Base-by-base conservation (phyloP, 2,113 vertebrate species). In the Pedionomus torquatus region DNA sequence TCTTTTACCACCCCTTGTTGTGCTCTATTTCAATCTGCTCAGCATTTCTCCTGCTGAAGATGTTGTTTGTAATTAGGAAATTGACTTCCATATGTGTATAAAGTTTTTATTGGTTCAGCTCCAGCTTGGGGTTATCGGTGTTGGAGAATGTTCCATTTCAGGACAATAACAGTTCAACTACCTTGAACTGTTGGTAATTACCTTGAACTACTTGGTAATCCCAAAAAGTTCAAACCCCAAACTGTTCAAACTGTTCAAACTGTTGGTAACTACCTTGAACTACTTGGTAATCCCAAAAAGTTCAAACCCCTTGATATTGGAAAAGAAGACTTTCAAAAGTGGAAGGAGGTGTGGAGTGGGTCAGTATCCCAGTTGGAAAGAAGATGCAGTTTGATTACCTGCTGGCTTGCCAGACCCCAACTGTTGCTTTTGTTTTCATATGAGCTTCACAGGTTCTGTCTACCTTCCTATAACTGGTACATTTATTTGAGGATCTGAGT, bases 51-150 rank as follows among this genome's bases (percentile, higher is more conserved):
- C 48, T 83, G n/a, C 20, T 86, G 58, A 72, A 92, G 37, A 20
- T 79, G 24, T 80, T 80, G 25, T 63, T 84, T 84, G 17, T 87
- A 69, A 52, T n/a, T 87, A 52, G 55, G 65, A 78, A 30, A 37
- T 37, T 58, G 37, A 16, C 17, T 19, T 54, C 12, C 11, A 1
- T 68, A 18, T n/a, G 3, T 51, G 17, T 25, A 11, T 51, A 30
- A 83, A 54, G 33, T 23, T 46, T 75, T 75, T 39, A 66, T 10
- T 76, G 46, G 41, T 75, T 93, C 65, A 39, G 5, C 35, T 83
- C n/a, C 52, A 76, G 3, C 35, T 86, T 1, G 2, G 37, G 7
- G 9, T 41, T 1, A 0, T 61, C 16, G 39, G 4, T 51, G 11
- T 39, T 68, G 35, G 26, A 80, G 20, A 51, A 48, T 64, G 48